A percentile compares a stretch with the other conserved stretches of the same genome.
These are phyloP conservation scores for Orcinus orca DNA, from an alignment of 2,113 vertebrate genomes.

Conservation along the genomic window DNA sequence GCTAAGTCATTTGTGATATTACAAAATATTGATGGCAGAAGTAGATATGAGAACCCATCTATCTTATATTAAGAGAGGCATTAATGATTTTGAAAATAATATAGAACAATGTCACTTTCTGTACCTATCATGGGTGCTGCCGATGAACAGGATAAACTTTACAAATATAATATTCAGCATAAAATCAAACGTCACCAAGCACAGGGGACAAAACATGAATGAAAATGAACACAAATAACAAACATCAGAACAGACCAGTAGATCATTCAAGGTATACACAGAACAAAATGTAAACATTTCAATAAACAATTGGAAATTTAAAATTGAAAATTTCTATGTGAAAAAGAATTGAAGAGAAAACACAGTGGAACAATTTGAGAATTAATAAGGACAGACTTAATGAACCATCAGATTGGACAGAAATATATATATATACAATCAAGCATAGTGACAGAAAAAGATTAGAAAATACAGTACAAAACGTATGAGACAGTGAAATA, in stretches of 20 bases:
- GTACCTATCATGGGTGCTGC: not conserved
- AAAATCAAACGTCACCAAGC: not conserved
- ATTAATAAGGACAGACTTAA: not conserved
- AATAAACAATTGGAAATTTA: not conserved
- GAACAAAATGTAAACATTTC: not conserved
- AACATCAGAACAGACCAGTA: not conserved
- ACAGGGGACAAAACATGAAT: not conserved
- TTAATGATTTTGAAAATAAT: not conserved
- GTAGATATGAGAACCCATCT: not conserved
- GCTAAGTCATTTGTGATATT: not conserved
- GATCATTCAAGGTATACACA: not conserved
- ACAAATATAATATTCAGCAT: not conserved
- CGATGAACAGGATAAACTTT: not conserved
- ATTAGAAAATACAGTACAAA: not conserved
- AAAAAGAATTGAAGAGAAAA: not conserved
- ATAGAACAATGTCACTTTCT: not conserved
- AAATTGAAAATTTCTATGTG: not conserved
- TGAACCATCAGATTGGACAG: not conserved
- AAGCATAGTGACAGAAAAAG: not conserved
- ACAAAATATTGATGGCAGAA: not conserved
- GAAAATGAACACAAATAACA: not conserved
- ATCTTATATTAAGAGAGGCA: not conserved
- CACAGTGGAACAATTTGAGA: not conserved
- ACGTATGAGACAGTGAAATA: not conserved
- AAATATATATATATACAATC: not conserved